phyloP scores from a whole-genome alignment of 2,888 invertebrate species.

The Scaptomyza tumidula region DNA sequence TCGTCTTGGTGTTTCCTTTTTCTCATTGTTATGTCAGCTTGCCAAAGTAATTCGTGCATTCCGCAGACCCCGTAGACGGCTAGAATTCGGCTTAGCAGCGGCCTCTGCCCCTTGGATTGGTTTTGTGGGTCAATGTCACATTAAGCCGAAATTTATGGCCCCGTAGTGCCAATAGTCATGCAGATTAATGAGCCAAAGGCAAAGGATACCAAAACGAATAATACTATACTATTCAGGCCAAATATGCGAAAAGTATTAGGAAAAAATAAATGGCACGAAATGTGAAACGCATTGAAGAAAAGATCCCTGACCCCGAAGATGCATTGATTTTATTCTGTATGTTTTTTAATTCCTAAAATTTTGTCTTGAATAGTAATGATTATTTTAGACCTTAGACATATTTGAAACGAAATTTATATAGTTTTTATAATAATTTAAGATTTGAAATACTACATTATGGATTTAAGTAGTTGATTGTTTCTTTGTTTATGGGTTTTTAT shows the following conservation, averaged over 20 bases:
- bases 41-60: constrained; percentile 60
- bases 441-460: background rate
- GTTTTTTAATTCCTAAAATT: background rate
- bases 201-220: too few relatives aligned
- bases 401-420: too few relatives aligned
- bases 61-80: constrained; percentile 54
- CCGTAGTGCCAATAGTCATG: constrained; percentile 66
- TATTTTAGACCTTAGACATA: too few relatives aligned
- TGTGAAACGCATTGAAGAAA: background rate
- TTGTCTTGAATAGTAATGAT: too few relatives aligned
- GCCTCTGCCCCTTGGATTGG: constrained; percentile 47
- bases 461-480: too few relatives aligned
- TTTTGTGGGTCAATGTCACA: constrained; percentile 72
- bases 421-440: too few relatives aligned
- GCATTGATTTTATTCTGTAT: too few relatives aligned
- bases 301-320: background rate
- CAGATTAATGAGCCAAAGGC: constrained; percentile 62
- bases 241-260: constrained; percentile 3
- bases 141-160: constrained; percentile 67
- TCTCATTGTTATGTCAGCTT: constrained; percentile 66
- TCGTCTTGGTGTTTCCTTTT: constrained; percentile 57
- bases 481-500: too few relatives aligned
- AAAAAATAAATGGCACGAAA: constrained; percentile 2
- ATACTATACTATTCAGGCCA: background rate
- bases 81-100: constrained; percentile 50